Evolutionary conservation across 2,888 invertebrate genomes (phyloP).

Genomic region (Anoncus sp.): DNA sequence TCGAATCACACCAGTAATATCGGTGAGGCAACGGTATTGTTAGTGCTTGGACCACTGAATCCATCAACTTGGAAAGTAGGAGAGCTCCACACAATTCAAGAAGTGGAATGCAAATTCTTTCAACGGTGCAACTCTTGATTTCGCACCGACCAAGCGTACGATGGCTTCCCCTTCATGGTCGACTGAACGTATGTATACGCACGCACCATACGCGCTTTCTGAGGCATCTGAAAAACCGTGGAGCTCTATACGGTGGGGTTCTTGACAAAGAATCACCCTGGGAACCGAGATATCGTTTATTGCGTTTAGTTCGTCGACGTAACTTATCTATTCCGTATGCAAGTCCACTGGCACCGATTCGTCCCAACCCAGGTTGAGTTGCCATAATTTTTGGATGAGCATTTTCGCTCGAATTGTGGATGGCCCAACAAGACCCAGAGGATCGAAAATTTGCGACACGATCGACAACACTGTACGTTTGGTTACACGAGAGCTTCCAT

Average conservation of each 20-base stretch:
- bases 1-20: slow-evolving; percentile 59
- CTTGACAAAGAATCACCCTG: too few relatives aligned
- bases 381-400: slow-evolving; percentile 48
- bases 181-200: slow-evolving; percentile 14
- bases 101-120: slow-evolving; percentile 44
- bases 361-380: slow-evolving; percentile 62
- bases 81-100: slow-evolving; percentile 59
- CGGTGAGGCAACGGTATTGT: neutral
- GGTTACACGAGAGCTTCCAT: neutral
- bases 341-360: slow-evolving; percentile 48
- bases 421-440: slow-evolving; percentile 58
- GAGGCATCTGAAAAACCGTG: slow-evolving; percentile 63
- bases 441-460: slow-evolving; percentile 56
- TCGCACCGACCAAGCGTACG: slow-evolving; percentile 19
- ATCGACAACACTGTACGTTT: slow-evolving; percentile 43
- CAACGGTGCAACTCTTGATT: slow-evolving; percentile 28
- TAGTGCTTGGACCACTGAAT: neutral
- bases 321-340: neutral
- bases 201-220: slow-evolving; percentile 38
- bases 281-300: slow-evolving; percentile 17
- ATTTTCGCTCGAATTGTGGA: slow-evolving; percentile 34
- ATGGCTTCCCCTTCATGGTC: neutral
- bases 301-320: neutral
- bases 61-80: slow-evolving; percentile 34
- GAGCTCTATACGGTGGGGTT: slow-evolving; percentile 23